These are phyloP conservation scores for Cyclophora punctaria DNA, from an alignment of 2,888 invertebrate genomes.

Conservation along the genomic window DNA sequence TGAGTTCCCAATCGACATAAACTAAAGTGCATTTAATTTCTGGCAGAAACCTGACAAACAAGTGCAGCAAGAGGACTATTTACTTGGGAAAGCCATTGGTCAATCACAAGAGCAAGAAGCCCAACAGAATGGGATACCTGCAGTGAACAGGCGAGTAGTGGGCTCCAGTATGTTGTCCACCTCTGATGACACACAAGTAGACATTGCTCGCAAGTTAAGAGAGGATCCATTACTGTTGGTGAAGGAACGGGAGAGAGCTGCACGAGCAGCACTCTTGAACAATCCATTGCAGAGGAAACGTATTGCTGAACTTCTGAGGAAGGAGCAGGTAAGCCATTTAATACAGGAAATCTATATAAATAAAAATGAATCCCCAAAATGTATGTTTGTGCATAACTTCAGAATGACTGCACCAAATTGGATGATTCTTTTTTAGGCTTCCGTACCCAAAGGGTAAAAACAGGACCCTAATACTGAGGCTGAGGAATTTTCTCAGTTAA, in stretches of 20 bases:
- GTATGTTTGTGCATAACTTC: too few species aligned
- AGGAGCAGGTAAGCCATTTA: constrained; percentile 55
- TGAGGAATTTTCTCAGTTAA: too few species aligned
- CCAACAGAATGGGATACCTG: constrained; percentile 86
- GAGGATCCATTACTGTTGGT: constrained; percentile 95
- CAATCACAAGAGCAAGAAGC: constrained; percentile 81
- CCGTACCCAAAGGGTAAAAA: too few species aligned
- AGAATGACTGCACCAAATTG: too few species aligned
- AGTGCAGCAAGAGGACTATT: constrained; percentile 89
- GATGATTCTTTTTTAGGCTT: too few species aligned
- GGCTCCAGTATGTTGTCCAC: constrained; percentile 61
- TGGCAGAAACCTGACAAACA: constrained; percentile 73
- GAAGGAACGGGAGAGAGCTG: constrained; percentile 92
- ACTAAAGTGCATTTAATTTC: too few species aligned
- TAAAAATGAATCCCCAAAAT: too few species aligned
- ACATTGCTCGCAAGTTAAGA: constrained; percentile 89
- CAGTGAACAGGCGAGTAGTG: constrained; percentile 57
- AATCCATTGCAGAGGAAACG: constrained; percentile 94
- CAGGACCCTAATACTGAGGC: too few species aligned
- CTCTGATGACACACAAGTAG: constrained; percentile 81
- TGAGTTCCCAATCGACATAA: too few species aligned
- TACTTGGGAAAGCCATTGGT: constrained; percentile 88
- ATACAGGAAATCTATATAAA: too few species aligned
- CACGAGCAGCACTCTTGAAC: constrained; percentile 86
- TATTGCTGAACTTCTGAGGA: constrained; percentile 84